A percentile compares a stretch with the other conserved stretches of the same genome.
Evolutionary conservation across 2,113 vertebrate species (phyloP).

Genomic region (Hypanus sabinus): DNA sequence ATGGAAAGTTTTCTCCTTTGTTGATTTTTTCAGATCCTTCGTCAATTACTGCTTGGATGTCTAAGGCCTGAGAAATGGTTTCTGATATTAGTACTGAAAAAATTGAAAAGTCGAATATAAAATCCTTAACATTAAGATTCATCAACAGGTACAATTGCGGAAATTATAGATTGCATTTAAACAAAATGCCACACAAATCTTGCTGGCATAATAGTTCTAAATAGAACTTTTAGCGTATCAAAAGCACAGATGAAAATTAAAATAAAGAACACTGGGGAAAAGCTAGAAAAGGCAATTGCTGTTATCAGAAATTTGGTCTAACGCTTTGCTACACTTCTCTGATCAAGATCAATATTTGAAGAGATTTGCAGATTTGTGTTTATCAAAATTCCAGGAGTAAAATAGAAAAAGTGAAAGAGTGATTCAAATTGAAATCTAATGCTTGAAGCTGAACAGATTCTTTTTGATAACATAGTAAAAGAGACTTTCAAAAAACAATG

Average conservation of each 20-base stretch:
- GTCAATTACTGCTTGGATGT: no score
- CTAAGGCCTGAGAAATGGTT: neutral
- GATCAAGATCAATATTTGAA: neutral
- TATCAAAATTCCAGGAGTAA: neutral
- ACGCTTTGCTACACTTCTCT: neutral
- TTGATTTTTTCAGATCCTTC: no score
- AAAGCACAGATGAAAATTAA: neutral
- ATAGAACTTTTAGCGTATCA: neutral
- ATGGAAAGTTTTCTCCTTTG: no score
- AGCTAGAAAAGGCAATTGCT: neutral
- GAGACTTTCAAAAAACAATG: neutral
- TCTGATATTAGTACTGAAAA: neutral
- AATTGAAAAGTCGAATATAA: neutral
- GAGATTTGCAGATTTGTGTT: neutral
- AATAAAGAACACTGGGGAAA: neutral
- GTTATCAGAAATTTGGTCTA: neutral
- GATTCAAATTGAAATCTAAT: neutral
- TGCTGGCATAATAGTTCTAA: neutral
- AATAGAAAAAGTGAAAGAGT: neutral
- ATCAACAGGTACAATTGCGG: neutral
- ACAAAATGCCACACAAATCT: neutral
- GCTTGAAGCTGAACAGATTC: neutral
- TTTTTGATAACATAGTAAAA: neutral
- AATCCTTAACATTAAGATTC: neutral
- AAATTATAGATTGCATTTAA: neutral